A percentile compares a stretch with the other conserved stretches of the same genome.
These are phyloP conservation scores for Ramphastos sulfuratus DNA, from an alignment of 2,113 vertebrate genomes.

Conservation along the genomic window DNA sequence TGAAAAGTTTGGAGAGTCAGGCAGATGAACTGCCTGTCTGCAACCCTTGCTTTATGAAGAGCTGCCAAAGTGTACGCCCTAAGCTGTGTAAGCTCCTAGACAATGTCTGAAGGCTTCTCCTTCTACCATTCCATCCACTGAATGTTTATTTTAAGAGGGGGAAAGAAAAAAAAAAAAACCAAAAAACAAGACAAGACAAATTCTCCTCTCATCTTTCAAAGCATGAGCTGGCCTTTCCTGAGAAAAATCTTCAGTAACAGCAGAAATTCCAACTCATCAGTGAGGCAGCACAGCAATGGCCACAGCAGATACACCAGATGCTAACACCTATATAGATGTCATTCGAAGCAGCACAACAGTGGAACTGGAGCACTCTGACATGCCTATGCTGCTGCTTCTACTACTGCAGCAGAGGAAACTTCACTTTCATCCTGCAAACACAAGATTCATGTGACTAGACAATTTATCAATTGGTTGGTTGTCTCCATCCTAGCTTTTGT, in stretches of 20 bases:
- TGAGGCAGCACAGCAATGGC: background rate
- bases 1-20: background rate
- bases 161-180: background rate
- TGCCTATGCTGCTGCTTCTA: background rate
- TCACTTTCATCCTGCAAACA: background rate
- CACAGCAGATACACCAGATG: background rate
- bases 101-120: background rate
- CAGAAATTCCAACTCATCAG: background rate
- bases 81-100: background rate
- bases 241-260: background rate
- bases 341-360: background rate
- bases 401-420: background rate
- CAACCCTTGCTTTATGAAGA: background rate
- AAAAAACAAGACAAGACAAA: background rate
- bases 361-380: background rate
- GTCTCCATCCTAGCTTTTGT: background rate
- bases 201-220: background rate
- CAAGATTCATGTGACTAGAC: background rate
- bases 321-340: background rate
- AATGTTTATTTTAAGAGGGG: background rate
- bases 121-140: too few species aligned
- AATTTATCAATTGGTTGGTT: background rate
- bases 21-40: background rate
- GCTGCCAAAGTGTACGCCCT: background rate
- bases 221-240: background rate